Evolutionary conservation across 2,797 vertebrate genomes (phyloP).

Genomic region (Coluber constrictor): DNA sequence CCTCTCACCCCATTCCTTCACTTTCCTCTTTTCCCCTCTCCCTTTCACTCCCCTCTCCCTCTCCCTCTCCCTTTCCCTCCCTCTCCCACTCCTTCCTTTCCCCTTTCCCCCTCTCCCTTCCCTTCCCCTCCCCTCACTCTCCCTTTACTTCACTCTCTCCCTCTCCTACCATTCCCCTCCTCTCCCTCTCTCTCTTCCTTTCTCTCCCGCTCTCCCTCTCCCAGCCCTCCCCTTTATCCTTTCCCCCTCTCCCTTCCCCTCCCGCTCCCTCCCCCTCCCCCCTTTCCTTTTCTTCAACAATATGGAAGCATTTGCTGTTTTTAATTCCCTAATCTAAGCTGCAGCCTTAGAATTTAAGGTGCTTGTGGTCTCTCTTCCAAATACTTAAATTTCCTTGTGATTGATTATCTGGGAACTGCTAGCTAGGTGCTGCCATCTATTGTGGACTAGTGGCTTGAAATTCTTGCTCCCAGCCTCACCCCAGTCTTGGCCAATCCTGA

Average conservation of each 20-base stretch:
- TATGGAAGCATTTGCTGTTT: slow-evolving; percentile 34
- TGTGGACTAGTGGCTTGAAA: neutral
- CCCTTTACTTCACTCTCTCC: too few relatives aligned
- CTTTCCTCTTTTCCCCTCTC: too few relatives aligned
- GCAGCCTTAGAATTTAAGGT: neutral
- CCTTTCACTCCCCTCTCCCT: too few relatives aligned
- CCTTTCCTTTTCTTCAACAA: slow-evolving; percentile 48
- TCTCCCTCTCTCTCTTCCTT: neutral
- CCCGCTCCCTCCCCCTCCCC: neutral
- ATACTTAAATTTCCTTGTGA: neutral
- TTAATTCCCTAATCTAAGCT: slow-evolving; percentile 17
- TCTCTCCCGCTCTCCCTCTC: too few relatives aligned
- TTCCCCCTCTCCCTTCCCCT: neutral
- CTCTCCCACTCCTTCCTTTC: too few relatives aligned
- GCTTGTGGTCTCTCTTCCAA: neutral
- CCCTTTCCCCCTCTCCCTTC: too few relatives aligned
- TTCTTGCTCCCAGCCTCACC: neutral
- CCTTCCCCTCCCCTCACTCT: too few relatives aligned
- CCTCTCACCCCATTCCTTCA: too few relatives aligned
- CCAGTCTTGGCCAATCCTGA: neutral
- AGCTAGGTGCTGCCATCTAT: neutral
- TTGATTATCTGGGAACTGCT: neutral
- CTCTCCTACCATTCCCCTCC: too few relatives aligned
- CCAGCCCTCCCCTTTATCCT: neutral
- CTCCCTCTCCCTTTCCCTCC: too few relatives aligned